A percentile compares a stretch with the other conserved stretches of the same genome.
Evolutionary conservation across 2,113 vertebrate species (phyloP).

Genomic region (Ophthalmolycus amberensis): DNA sequence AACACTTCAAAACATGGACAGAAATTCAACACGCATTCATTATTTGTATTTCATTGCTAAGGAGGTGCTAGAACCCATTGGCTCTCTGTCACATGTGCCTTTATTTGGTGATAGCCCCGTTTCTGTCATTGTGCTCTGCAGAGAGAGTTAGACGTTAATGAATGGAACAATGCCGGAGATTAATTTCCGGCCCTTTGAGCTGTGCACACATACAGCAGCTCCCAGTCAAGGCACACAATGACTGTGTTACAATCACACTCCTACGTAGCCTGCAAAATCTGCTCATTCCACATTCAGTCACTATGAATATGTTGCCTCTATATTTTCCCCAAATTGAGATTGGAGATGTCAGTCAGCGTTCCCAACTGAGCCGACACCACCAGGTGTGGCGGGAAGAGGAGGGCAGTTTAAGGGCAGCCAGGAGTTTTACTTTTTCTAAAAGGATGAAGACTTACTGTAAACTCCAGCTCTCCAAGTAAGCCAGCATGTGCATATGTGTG

Average conservation of each 20-base stretch:
- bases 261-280: slow-evolving; percentile 19
- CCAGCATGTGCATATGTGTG: slow-evolving; percentile 7
- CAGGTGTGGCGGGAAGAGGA: neutral
- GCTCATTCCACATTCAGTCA: slow-evolving; percentile 12
- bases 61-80: neutral
- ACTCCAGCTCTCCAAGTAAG: slow-evolving; percentile 21
- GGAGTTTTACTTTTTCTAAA: slow-evolving; percentile 1
- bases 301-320: neutral
- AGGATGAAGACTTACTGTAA: slow-evolving; percentile 29
- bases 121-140: slow-evolving; percentile 32
- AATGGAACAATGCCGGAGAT: slow-evolving; percentile 45
- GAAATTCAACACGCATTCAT: neutral
- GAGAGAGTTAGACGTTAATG: slow-evolving; percentile 40
- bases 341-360: slow-evolving; percentile 30
- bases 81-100: neutral
- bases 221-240: slow-evolving; percentile 7
- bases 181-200: slow-evolving; percentile 53
- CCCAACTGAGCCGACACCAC: slow-evolving; percentile 38
- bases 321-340: slow-evolving; percentile 8
- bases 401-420: slow-evolving; percentile 7
- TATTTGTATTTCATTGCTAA: neutral
- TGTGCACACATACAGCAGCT: slow-evolving; percentile 29
- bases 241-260: slow-evolving; percentile 24
- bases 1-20: neutral
- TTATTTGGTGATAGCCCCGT: slow-evolving; percentile 8